A percentile compares a stretch with the other conserved stretches of the same genome.
Evolutionary conservation across 2,113 vertebrate species (phyloP).

Genomic region (Hydrolagus affinis): DNA sequence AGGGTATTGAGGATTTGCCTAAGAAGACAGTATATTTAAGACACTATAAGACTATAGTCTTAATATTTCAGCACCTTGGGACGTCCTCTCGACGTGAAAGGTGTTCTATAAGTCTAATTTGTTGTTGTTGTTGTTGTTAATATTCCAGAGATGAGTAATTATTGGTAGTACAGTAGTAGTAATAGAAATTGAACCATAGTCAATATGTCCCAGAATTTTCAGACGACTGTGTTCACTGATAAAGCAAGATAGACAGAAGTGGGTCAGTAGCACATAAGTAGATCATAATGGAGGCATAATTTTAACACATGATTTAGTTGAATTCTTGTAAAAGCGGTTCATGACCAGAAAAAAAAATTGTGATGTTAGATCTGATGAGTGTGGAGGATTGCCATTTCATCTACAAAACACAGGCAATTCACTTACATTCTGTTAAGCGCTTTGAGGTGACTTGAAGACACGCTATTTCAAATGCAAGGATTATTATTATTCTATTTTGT

Average conservation of each 20-base stretch:
- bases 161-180: not conserved
- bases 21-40: not conserved
- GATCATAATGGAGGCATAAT: conserved; percentile 18
- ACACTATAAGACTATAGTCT: not conserved
- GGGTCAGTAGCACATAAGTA: conserved; percentile 10
- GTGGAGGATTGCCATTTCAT: not conserved
- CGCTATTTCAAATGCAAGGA: too few relatives aligned
- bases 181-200: not conserved
- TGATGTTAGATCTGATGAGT: not conserved
- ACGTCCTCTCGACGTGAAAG: too few relatives aligned
- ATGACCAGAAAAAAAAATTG: not conserved
- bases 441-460: too few relatives aligned
- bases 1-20: not conserved
- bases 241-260: conserved; percentile 26
- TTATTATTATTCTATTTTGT: not conserved
- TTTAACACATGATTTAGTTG: not conserved
- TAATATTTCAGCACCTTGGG: too few relatives aligned
- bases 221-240: not conserved
- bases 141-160: not conserved
- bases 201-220: conserved; percentile 2
- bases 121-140: too few relatives aligned
- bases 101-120: too few relatives aligned
- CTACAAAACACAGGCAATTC: too few relatives aligned
- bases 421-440: too few relatives aligned
- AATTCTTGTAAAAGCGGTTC: not conserved